These are phyloP conservation scores for Nasonia giraulti DNA, from an alignment of 1,140 invertebrate genomes.

Conservation along the genomic window DNA sequence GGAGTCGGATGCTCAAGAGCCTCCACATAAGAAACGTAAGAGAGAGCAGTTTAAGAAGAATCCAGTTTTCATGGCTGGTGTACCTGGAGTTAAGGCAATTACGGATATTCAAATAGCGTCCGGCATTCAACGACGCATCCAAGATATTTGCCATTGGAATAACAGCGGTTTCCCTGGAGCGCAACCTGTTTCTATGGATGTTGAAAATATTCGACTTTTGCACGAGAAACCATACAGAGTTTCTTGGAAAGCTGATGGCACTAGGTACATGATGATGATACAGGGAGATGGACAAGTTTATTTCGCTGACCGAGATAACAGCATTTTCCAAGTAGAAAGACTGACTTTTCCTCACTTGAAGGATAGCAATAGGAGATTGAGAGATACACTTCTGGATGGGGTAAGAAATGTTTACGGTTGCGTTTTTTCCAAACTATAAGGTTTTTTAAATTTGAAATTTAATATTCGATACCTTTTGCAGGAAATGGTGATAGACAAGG, in stretches of 20 bases:
- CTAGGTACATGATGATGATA: conserved; percentile 97
- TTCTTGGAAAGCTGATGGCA: conserved; percentile 99
- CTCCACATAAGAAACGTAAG: conserved; percentile 62
- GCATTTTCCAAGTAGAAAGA: conserved; percentile 90
- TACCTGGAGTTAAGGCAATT: conserved; percentile 83
- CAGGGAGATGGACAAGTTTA: conserved; percentile 89
- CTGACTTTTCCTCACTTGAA: conserved; percentile 87
- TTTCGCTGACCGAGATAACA: conserved; percentile 96
- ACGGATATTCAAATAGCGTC: conserved; percentile 77
- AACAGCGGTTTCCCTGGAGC: conserved; percentile 92
- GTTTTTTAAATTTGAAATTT: not conserved
- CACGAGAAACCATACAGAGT: conserved; percentile 91
- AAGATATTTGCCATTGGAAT: conserved; percentile 88
- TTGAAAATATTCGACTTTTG: conserved; percentile 86
- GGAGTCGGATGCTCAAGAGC: conserved; percentile 48
- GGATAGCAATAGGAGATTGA: conserved; percentile 82
- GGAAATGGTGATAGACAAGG: conserved; percentile 94
- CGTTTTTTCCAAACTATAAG: conserved; percentile 18
- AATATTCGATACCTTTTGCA: conserved; percentile 64
- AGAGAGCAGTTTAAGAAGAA: conserved; percentile 76
- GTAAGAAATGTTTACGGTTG: conserved; percentile 74
- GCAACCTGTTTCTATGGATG: conserved; percentile 98
- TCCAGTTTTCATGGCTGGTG: conserved; percentile 86
- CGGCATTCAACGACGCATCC: conserved; percentile 85
- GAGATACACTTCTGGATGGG: conserved; percentile 94